phyloP scores from a whole-genome alignment of 2,888 invertebrate species.

The Aspidiotus destructor region DNA sequence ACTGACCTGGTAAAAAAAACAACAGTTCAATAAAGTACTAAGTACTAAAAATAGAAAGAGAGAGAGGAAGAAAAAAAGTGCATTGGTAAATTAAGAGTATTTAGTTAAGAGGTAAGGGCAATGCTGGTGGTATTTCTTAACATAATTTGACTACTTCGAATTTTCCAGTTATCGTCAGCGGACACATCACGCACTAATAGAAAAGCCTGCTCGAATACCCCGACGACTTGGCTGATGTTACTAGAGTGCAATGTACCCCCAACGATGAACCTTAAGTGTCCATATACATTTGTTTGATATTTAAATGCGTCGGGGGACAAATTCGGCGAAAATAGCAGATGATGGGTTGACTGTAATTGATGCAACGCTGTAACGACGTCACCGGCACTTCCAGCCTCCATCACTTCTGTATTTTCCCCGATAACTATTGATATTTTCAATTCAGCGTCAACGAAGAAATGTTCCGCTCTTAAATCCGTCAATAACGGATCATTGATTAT shows the following conservation, averaged over 20 bases:
- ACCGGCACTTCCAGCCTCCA: constrained; percentile 38
- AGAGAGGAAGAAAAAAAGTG: too few species aligned
- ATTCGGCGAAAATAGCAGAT: constrained; percentile 53
- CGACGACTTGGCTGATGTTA: constrained; percentile 45
- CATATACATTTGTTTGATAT: constrained; percentile 52
- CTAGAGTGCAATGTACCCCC: constrained; percentile 53
- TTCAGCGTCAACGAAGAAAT: constrained; percentile 50
- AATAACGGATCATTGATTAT: constrained; percentile 42
- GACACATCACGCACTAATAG: constrained; percentile 54
- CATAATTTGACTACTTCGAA: constrained; percentile 49
- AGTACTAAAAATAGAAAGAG: too few species aligned
- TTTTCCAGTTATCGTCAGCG: constrained; percentile 56
- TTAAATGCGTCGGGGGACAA: constrained; percentile 49
- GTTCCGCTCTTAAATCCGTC: constrained; percentile 43
- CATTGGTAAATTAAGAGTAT: too few species aligned
- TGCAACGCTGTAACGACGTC: constrained; percentile 43
- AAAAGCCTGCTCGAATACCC: constrained; percentile 57
- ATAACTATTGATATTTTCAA: constrained; percentile 41
- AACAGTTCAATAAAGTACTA: too few species aligned
- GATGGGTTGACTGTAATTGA: constrained; percentile 43
- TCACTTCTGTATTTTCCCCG: constrained; percentile 39
- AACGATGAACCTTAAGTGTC: constrained; percentile 51
- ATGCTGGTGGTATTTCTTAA: constrained; percentile 3
- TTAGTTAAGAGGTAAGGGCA: too few species aligned
- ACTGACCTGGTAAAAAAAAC: too few species aligned